Evolutionary conservation across 2,888 invertebrate species (phyloP).

Genomic region (Lepas anatifera): DNA sequence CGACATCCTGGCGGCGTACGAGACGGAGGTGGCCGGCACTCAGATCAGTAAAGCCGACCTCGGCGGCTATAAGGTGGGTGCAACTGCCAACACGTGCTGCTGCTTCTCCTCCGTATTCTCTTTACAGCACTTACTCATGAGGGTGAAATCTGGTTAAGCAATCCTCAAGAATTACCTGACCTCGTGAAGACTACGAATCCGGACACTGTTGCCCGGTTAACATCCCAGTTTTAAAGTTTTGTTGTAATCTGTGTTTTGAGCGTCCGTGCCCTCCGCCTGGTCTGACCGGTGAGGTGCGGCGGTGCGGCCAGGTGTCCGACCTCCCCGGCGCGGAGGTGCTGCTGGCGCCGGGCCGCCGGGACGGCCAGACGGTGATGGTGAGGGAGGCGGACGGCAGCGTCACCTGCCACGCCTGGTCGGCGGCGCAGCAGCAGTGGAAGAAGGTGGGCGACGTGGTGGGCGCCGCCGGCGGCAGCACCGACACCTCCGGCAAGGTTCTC

Average conservation of each 20-base stretch:
- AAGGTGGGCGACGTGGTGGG: conserved; percentile 85
- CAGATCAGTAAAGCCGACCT: conserved; percentile 48
- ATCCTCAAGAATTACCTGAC: too few species aligned
- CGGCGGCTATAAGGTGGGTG: conserved; percentile 60
- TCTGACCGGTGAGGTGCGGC: too few species aligned
- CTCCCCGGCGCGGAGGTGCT: conserved; percentile 58
- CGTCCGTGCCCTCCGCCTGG: too few species aligned
- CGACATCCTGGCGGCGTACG: conserved; percentile 48
- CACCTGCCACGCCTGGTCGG: conserved; percentile 54
- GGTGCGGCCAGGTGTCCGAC: conserved; percentile 55
- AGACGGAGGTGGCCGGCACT: conserved; percentile 53
- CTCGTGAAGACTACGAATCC: too few species aligned
- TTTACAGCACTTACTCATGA: too few species aligned
- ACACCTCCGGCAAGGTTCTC: conserved; percentile 56
- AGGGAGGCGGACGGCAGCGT: conserved; percentile 54
- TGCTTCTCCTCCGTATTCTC: too few species aligned
- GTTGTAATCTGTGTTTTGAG: too few species aligned
- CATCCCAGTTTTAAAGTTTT: too few species aligned
- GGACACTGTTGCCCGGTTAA: too few species aligned
- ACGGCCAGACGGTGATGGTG: conserved; percentile 77
- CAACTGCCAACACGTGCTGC: too few species aligned
- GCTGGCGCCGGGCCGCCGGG: conserved; percentile 34
- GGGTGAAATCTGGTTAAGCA: too few species aligned
- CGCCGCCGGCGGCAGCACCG: conserved; percentile 50
- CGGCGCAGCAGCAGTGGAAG: conserved; percentile 52